Conservation (phyloP, 2,113 vertebrate species). For the Thryonomys swinderianus region DNA sequence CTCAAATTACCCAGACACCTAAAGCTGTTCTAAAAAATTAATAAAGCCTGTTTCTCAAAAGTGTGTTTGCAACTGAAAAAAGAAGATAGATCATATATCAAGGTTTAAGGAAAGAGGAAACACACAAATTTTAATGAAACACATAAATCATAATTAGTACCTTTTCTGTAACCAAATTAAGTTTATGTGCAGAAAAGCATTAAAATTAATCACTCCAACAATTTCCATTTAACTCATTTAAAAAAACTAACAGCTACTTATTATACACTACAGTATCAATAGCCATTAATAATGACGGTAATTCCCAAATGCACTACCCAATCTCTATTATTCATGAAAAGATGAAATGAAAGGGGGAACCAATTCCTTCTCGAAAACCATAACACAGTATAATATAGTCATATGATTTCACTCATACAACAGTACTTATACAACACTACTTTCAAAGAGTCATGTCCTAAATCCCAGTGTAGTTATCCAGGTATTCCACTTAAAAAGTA, state of each 20-base stretch:
- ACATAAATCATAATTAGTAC: background rate
- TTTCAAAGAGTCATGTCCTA: background rate
- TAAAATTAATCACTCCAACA: background rate
- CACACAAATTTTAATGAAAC: background rate
- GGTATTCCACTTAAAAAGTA: background rate
- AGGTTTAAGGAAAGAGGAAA: background rate
- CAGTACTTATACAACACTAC: background rate
- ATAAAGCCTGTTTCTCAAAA: background rate
- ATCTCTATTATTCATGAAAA: background rate
- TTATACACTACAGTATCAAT: background rate
- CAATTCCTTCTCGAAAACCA: background rate
- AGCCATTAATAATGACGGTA: background rate
- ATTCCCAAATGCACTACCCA: background rate
- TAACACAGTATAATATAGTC: background rate
- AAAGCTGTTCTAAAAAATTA: background rate
- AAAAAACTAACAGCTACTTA: conserved; percentile 52
- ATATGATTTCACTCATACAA: background rate
- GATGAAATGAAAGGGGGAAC: background rate
- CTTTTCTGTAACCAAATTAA: conserved; percentile 11
- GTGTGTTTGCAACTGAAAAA: background rate
- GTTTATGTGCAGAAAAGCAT: background rate
- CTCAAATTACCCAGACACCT: background rate
- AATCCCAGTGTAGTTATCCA: background rate
- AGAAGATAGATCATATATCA: background rate
- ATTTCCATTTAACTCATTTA: background rate